Conservation (phyloP, 92 coral and sea anemone species). For the Scolanthus callimorphus region DNA sequence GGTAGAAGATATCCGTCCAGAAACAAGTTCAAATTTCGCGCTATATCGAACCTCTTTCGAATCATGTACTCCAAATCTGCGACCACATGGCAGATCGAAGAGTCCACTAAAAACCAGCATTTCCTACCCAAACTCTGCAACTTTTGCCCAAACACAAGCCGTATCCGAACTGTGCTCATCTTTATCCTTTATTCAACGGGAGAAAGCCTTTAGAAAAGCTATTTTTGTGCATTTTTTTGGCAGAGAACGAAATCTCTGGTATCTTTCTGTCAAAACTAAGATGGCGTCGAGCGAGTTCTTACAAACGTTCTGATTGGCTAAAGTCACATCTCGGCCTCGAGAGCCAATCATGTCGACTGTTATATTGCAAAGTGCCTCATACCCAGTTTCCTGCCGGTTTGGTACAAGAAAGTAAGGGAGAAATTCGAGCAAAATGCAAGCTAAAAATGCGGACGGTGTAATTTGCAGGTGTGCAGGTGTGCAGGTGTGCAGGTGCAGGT, state of each 20-base stretch:
- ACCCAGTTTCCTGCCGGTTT: no score
- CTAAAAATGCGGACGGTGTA: no score
- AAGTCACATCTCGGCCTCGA: no score
- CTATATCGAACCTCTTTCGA: constrained; percentile 39
- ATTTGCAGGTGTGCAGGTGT: no score
- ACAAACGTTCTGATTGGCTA: constrained; percentile 19
- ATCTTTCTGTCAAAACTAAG: no score
- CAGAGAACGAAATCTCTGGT: neutral
- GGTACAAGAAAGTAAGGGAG: no score
- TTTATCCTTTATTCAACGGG: no score
- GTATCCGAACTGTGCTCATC: constrained; percentile 70
- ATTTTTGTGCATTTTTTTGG: neutral
- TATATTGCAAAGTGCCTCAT: no score
- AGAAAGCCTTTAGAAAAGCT: no score
- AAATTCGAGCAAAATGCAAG: no score
- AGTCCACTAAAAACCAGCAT: constrained; percentile 84
- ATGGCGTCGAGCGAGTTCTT: neutral
- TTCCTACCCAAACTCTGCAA: constrained; percentile 34
- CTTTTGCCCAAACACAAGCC: constrained; percentile 62
- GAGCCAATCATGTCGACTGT: no score
- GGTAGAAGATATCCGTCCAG: constrained; percentile 82
- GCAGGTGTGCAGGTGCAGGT: no score
- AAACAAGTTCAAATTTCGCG: constrained; percentile 31
- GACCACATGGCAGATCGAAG: constrained; percentile 62
- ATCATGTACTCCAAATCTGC: constrained; percentile 83